Conservation (phyloP, 2,797 vertebrate genomes). For the Anguilla megastoma region DNA sequence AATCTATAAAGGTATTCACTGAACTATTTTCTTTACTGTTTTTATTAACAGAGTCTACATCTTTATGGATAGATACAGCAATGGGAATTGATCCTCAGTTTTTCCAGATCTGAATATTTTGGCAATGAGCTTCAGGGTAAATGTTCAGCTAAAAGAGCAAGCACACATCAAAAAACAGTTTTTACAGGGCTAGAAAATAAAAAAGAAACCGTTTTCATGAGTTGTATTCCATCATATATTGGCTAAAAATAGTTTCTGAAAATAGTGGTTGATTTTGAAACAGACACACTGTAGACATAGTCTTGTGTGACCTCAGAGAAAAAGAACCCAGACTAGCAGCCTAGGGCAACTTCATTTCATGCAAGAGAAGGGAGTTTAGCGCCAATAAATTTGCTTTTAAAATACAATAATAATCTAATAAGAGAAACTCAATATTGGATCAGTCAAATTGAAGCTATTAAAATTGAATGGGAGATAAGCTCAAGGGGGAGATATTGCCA, state of each 20-base stretch:
- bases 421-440: conserved; percentile 75
- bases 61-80: too few species aligned
- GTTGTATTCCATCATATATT: background rate
- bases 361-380: conserved; percentile 66
- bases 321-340: conserved; percentile 47
- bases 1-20: too few species aligned
- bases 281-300: background rate
- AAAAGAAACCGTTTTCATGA: background rate
- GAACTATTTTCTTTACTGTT: too few species aligned
- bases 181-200: background rate
- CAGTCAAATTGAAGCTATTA: conserved; percentile 79
- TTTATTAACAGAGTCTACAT: too few species aligned
- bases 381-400: conserved; percentile 73
- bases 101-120: too few species aligned
- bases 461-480: conserved; percentile 78
- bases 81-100: too few species aligned
- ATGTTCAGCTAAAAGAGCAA: background rate
- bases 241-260: background rate
- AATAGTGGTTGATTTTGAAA: background rate
- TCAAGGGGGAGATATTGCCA: conserved; percentile 75
- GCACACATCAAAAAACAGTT: background rate
- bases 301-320: conserved; percentile 35
- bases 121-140: too few species aligned
- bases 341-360: conserved; percentile 59
- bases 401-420: conserved; percentile 72